Evolutionary conservation across 2,797 vertebrate genomes (phyloP).

Genomic region (Halcyon badia): DNA sequence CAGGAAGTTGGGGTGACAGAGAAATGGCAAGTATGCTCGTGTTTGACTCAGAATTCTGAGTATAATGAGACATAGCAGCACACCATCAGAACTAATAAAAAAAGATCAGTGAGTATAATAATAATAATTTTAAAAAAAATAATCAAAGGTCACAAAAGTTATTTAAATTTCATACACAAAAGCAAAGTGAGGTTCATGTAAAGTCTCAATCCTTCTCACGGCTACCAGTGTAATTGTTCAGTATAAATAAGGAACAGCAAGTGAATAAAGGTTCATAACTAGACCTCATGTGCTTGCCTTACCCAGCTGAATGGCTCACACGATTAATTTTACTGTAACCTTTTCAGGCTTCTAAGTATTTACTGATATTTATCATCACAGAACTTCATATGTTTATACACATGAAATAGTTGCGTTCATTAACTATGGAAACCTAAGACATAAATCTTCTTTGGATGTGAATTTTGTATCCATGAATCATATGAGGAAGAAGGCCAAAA

Average conservation of each 20-base stretch:
- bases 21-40: background rate
- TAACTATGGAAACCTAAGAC: background rate
- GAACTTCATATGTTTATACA: background rate
- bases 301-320: background rate
- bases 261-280: background rate
- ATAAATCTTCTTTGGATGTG: background rate
- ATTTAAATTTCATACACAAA: background rate
- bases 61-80: background rate
- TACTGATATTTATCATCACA: conserved; percentile 38
- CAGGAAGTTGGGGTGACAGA: background rate
- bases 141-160: background rate
- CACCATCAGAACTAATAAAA: background rate
- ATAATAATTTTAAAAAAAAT: background rate
- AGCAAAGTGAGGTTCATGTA: background rate
- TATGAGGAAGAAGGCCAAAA: background rate
- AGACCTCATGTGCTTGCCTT: background rate
- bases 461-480: background rate
- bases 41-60: background rate
- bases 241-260: background rate
- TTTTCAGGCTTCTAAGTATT: conserved; percentile 10
- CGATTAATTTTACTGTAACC: background rate
- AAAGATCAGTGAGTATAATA: background rate
- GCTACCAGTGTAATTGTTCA: background rate
- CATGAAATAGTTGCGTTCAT: background rate
- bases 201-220: background rate